A percentile compares a stretch with the other conserved stretches of the same genome.
Evolutionary conservation across 2,797 vertebrate species (phyloP).

Genomic region (Squalus acanthias): DNA sequence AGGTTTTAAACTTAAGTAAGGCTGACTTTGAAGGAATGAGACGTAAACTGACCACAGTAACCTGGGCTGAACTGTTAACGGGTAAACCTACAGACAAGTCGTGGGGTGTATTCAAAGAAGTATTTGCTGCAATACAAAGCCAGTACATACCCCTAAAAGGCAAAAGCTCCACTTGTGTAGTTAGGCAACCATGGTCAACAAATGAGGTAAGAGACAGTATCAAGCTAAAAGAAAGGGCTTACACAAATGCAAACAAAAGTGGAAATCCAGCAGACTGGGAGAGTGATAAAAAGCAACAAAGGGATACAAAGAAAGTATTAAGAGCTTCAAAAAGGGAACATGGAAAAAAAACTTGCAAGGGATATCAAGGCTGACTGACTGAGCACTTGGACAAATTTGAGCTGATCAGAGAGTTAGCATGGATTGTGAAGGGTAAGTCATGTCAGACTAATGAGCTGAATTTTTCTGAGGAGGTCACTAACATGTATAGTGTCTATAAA

Average conservation of each 20-base stretch:
- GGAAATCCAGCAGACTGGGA: background rate
- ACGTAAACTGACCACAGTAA: background rate
- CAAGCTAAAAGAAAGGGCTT: background rate
- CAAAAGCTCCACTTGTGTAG: background rate
- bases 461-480: background rate
- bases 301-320: background rate
- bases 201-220: background rate
- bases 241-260: background rate
- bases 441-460: background rate
- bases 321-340: background rate
- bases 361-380: background rate
- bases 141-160: background rate
- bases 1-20: background rate
- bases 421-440: background rate
- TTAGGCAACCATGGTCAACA: background rate
- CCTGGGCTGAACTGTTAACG: background rate
- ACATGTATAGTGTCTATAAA: background rate
- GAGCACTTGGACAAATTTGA: background rate
- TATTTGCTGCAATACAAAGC: background rate
- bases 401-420: background rate
- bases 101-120: background rate
- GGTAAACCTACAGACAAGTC: background rate
- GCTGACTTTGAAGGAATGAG: background rate
- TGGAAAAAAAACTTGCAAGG: background rate
- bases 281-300: background rate